Base-by-base conservation (phyloP, 2,113 vertebrate genomes). In the Ramphastos sulfuratus region DNA sequence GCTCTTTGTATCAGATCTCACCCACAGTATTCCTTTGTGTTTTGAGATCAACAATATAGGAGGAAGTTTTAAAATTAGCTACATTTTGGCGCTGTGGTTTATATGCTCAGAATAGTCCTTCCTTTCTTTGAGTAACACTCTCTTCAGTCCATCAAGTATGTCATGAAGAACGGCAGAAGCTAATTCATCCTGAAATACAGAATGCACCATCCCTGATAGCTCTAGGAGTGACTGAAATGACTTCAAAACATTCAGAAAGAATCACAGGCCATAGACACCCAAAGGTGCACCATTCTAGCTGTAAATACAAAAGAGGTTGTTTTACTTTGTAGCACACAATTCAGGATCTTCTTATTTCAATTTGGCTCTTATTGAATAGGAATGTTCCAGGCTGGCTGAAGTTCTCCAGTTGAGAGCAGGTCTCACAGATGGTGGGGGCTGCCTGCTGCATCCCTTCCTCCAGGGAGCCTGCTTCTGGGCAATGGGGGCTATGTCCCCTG, bases 401-500 rank as follows among this genome's bases (percentile, higher is more conserved):
- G 31, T 18, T 76, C n/a, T 78, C 8, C 58, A 25, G 14, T 14
- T 20, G 10, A 39, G 23, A 25, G 11, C 31, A 50, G 50, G 56
- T 65, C 75, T 31, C 58, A 66, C 65, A 73, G 50, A 44, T 2
- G 9, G 6, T 60, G 60, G 20, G 52, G 15, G 35, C 31, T 87
- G 54, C 37, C 46, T 74, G n/a, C 15, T 74, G 13, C 10, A 48
- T 18, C 44, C 1, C 63, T 46, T 15, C 37, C 9, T 9, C 27
- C 7, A 39, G 15, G 64, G 31, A 71, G 18, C 10, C 75, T 4
- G 0, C 28, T 35, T 54, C 70, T 35, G 52, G 52, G 31, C 13
- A 3, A n/a, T 0, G 0, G 52, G 30, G 37, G 8, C 37, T 24
- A 31, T 2, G 1, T 3, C 6, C 6, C 52, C 69, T 12, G 16